Evolutionary conservation across 2,113 vertebrate species (phyloP).

Genomic region (Hippocampus comes): DNA sequence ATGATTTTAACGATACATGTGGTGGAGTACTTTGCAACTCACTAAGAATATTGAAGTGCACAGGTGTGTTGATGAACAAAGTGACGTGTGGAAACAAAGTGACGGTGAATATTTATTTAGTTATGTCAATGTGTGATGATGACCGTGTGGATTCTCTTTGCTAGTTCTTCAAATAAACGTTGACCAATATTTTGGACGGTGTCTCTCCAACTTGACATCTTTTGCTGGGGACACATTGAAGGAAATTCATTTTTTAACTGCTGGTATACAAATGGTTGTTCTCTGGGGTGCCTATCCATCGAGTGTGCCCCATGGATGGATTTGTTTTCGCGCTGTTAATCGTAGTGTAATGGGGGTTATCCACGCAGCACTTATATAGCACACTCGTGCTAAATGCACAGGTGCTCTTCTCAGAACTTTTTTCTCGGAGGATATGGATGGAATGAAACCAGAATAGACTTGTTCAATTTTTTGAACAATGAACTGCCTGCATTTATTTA

Average conservation of each 20-base stretch:
- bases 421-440: too few relatives aligned
- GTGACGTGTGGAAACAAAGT: slow-evolving; percentile 87
- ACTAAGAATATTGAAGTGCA: slow-evolving; percentile 76
- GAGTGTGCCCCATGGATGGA: too few relatives aligned
- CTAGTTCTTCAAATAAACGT: slow-evolving; percentile 79
- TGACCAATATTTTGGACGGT: slow-evolving; percentile 53
- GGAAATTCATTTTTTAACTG: neutral
- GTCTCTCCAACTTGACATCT: neutral
- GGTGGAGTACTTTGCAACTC: slow-evolving; percentile 82
- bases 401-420: too few relatives aligned
- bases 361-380: too few relatives aligned
- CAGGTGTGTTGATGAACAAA: slow-evolving; percentile 70
- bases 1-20: slow-evolving; percentile 76
- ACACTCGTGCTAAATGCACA: too few relatives aligned
- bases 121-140: slow-evolving; percentile 84
- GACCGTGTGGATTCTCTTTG: slow-evolving; percentile 76
- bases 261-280: neutral
- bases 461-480: too few relatives aligned
- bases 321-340: too few relatives aligned
- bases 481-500: too few relatives aligned
- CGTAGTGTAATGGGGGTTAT: too few relatives aligned
- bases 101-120: slow-evolving; percentile 92
- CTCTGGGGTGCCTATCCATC: too few relatives aligned
- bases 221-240: neutral
- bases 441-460: too few relatives aligned